Evolutionary conservation across 2,888 invertebrate species (phyloP).

Genomic region (Drosophila neutralis): DNA sequence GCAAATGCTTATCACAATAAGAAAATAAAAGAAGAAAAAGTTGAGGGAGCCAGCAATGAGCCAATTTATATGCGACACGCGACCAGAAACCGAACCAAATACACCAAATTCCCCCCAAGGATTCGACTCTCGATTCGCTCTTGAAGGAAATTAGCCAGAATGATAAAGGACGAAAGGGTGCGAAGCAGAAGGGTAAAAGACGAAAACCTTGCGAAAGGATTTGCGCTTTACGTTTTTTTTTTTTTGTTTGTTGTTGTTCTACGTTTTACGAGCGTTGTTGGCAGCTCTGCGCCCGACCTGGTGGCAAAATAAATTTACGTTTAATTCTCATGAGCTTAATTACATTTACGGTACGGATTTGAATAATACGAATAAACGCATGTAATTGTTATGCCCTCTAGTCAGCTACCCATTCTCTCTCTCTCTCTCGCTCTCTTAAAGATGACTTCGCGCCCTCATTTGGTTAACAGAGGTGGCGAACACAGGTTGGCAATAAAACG

Average conservation of each 20-base stretch:
- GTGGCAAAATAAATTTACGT: slow-evolving; percentile 66
- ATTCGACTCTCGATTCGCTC: slow-evolving; percentile 29
- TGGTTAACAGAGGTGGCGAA: slow-evolving; percentile 6
- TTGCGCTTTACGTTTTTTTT: slow-evolving; percentile 26
- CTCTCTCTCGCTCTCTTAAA: not conserved
- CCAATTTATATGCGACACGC: slow-evolving; percentile 77
- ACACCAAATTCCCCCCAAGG: slow-evolving; percentile 31
- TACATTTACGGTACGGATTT: slow-evolving; percentile 74
- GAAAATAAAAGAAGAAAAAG: slow-evolving; percentile 39
- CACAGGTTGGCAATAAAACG: not conserved
- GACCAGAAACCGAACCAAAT: slow-evolving; percentile 40
- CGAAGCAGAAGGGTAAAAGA: not conserved
- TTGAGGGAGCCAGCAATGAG: slow-evolving; percentile 60
- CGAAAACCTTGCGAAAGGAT: slow-evolving; percentile 55
- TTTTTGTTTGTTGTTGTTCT: slow-evolving; percentile 10
- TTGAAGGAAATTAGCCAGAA: slow-evolving; percentile 30
- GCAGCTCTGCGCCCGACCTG: slow-evolving; percentile 22
- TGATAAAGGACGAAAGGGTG: not conserved
- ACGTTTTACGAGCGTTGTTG: slow-evolving; percentile 36
- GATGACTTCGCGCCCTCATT: not conserved
- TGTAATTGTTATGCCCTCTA: slow-evolving; percentile 57
- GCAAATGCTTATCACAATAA: slow-evolving; percentile 52
- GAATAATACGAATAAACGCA: slow-evolving; percentile 63
- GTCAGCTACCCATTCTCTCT: not conserved
- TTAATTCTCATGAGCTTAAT: slow-evolving; percentile 78